Evolutionary conservation across 2,797 vertebrate genomes (phyloP).

Genomic region (Propithecus perrieri): DNA sequence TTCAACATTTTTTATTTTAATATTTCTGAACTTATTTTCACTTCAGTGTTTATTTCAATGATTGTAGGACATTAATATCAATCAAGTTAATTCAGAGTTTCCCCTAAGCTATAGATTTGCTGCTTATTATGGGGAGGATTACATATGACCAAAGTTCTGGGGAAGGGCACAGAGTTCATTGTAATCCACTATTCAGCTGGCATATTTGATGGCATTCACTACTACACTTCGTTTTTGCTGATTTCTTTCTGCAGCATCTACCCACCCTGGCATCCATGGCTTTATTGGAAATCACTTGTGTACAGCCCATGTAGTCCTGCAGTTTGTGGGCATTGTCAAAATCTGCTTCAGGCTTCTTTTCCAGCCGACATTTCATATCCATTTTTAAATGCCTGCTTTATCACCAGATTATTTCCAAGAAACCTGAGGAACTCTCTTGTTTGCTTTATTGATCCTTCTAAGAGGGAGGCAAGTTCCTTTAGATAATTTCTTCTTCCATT

Average conservation of each 20-base stretch:
- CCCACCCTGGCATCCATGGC: background rate
- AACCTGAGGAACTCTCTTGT: background rate
- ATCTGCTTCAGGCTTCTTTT: background rate
- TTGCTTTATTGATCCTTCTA: background rate
- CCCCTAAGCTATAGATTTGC: background rate
- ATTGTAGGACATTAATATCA: background rate
- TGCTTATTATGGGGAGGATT: background rate
- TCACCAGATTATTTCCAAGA: background rate
- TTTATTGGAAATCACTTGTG: background rate
- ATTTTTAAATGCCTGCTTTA: background rate
- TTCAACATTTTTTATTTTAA: background rate
- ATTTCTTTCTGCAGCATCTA: background rate
- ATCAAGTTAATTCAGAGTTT: background rate
- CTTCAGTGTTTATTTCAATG: background rate
- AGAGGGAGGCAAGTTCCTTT: background rate
- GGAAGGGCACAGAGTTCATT: background rate
- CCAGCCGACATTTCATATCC: accelerated
- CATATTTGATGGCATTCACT: background rate
- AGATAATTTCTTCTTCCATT: background rate
- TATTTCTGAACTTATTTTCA: background rate
- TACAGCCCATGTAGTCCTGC: too few species aligned
- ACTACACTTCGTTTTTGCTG: background rate
- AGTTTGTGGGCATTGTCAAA: background rate
- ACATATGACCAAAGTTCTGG: background rate
- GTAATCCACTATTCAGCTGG: background rate